Base-by-base conservation (phyloP, 2,113 vertebrate genomes). In the Cyanoliseus patagonus region DNA sequence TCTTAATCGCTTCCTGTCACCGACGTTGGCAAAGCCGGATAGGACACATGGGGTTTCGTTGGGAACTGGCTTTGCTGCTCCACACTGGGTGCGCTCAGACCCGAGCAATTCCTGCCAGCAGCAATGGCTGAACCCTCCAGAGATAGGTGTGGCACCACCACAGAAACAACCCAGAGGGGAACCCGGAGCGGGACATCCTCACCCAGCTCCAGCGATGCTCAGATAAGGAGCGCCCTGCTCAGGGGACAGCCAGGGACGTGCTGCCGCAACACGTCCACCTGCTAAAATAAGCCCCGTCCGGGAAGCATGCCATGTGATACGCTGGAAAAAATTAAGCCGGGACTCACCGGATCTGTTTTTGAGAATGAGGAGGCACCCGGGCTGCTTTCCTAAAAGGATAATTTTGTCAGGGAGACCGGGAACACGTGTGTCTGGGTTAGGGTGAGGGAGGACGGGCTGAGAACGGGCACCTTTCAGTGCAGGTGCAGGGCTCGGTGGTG, bases 21-120 rank as follows among this genome's bases (percentile, higher is more conserved):
- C 0, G 1, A 35, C 4, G 37, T 11, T 1, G 0, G 25, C 30
- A 39, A 64, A 81, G 10, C 19, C 2, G 0, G 55, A 12, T 0
- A 12, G 59, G 35, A 44, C 75, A 17, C 6, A 0, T 13, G 10
- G 4, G 19, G 4, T 2, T 30, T 28, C 24, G 18, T 33, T 44
- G 27, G 44, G 70, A 69, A 47, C 6, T 53, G 68, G 20, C 24
- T 68, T 42, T 7, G 19, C 37, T 44, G 59, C 41, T 42, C 49
- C 9, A 1, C 16, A 11, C 12, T 1, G 1, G 35, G 35, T 4
- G 14, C 59, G 61, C 18, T 59, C 72, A 9, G 28, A 39, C 52
- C 55, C 39, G 1, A 1, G 15, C 30, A 6, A 59, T 83, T 41
- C 30, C 46, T 11, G 23, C 8, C 0, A 0, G 46, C 46, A 62